A percentile compares a stretch with the other conserved stretches of the same genome.
Evolutionary conservation across 2,113 vertebrate genomes (phyloP).

Genomic region (Onychorhynchus coronatus): DNA sequence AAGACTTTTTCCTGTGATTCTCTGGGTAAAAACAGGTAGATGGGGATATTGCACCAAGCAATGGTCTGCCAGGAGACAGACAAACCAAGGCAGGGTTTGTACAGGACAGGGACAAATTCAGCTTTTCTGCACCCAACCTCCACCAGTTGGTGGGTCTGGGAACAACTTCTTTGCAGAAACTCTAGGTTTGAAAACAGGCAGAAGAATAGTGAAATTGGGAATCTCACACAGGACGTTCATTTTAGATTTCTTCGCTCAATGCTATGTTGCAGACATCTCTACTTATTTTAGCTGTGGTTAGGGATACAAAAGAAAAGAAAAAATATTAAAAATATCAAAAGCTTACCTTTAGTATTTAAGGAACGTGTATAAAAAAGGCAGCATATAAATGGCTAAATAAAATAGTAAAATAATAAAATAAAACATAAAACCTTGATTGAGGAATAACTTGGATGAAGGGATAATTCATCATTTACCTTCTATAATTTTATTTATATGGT

Average conservation of each 20-base stretch:
- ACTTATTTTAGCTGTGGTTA: background rate
- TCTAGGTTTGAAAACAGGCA: background rate
- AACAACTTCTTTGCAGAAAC: background rate
- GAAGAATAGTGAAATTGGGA: background rate
- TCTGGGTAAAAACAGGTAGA: background rate
- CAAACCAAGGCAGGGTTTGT: background rate
- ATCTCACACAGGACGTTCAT: background rate
- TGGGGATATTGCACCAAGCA: background rate
- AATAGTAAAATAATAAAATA: background rate
- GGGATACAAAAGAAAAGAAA: rapidly evolving
- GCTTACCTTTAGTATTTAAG: background rate
- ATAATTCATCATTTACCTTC: background rate
- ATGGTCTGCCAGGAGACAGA: background rate
- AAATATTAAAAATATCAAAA: background rate
- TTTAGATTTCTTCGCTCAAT: background rate
- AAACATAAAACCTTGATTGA: background rate
- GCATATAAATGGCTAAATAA: background rate
- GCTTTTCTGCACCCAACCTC: rapidly evolving
- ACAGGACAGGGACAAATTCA: background rate
- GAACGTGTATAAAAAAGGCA: background rate
- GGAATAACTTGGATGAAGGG: background rate
- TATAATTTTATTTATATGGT: background rate
- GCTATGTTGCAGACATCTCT: background rate
- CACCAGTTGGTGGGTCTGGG: background rate
- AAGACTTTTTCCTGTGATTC: background rate